A percentile compares a stretch with the other conserved stretches of the same genome.
Evolutionary conservation across 2,888 invertebrate species (phyloP).

Genomic region (Drosophila mettleri): DNA sequence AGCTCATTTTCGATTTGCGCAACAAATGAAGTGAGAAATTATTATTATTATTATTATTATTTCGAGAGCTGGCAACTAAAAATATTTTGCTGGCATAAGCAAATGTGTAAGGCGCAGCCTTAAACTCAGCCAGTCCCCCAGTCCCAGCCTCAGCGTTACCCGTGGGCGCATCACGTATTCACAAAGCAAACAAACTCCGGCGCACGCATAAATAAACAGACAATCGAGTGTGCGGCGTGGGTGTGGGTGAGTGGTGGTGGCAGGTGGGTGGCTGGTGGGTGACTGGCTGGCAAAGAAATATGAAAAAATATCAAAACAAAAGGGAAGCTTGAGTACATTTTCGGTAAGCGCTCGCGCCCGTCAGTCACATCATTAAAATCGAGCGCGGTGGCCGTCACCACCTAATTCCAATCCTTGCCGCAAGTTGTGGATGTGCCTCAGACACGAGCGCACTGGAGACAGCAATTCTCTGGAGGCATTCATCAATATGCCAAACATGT

Average conservation of each 20-base stretch:
- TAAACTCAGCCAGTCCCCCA: neutral
- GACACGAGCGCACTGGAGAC: slow-evolving; percentile 15
- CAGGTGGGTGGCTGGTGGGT: neutral
- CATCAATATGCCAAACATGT: slow-evolving; percentile 81
- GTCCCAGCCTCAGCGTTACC: slow-evolving; percentile 17
- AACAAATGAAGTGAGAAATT: slow-evolving; percentile 80
- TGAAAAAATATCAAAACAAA: slow-evolving; percentile 64
- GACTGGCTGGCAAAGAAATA: slow-evolving; percentile 32
- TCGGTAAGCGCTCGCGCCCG: slow-evolving; percentile 50
- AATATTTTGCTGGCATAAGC: slow-evolving; percentile 56
- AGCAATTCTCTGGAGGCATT: slow-evolving; percentile 76
- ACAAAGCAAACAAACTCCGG: slow-evolving; percentile 77
- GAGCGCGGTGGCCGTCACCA: slow-evolving; percentile 59
- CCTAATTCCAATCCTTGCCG: slow-evolving; percentile 78
- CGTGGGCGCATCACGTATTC: slow-evolving; percentile 76
- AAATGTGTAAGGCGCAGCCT: slow-evolving; percentile 32
- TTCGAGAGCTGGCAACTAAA: slow-evolving; percentile 47
- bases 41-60: slow-evolving; percentile 68
- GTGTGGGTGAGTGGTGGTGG: neutral
- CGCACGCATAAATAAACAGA: slow-evolving; percentile 75
- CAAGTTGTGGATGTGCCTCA: slow-evolving; percentile 57
- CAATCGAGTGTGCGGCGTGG: slow-evolving; percentile 1
- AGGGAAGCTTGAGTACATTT: slow-evolving; percentile 34
- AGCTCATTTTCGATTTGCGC: slow-evolving; percentile 74
- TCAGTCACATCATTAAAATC: slow-evolving; percentile 80